Percentiles rank a stretch among this genome's conserved stretches.
phyloP scores from a whole-genome alignment of 2,797 vertebrate genomes.

The Leucoraja ocellata region DNA sequence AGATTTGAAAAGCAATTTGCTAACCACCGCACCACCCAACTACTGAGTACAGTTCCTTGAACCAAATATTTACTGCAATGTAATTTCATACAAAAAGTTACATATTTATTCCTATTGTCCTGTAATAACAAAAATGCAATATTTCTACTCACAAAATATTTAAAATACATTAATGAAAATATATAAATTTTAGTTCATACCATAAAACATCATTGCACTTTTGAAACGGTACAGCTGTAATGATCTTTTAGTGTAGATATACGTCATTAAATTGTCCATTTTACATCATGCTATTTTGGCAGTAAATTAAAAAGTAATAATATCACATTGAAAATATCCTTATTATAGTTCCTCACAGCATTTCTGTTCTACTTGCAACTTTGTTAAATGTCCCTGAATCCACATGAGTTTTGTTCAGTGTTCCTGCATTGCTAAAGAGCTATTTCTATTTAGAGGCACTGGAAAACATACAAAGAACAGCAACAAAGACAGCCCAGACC shows the following conservation, averaged over 20 bases:
- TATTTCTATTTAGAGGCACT: background rate
- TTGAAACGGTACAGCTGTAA: background rate
- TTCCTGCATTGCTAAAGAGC: background rate
- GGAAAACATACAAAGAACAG: background rate
- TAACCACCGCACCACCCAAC: background rate
- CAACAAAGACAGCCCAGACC: background rate
- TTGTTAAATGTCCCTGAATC: background rate
- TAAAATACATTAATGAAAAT: background rate
- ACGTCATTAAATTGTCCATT: background rate
- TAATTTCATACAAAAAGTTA: background rate
- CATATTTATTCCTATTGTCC: background rate
- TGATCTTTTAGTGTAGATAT: background rate
- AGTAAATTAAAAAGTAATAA: background rate
- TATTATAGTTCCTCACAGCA: background rate
- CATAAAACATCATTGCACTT: background rate
- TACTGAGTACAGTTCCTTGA: background rate
- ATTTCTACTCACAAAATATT: background rate
- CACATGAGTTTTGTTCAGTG: background rate
- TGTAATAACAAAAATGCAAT: background rate
- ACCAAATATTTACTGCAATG: constrained; percentile 10
- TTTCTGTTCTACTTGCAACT: background rate
- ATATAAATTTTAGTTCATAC: background rate
- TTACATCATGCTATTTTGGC: background rate
- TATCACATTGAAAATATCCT: background rate
- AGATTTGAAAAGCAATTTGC: background rate